Percentiles rank a stretch among this genome's conserved stretches.
Conservation (phyloP, 2,113 vertebrate genomes). For the Ptilorrhoa leucosticta region DNA sequence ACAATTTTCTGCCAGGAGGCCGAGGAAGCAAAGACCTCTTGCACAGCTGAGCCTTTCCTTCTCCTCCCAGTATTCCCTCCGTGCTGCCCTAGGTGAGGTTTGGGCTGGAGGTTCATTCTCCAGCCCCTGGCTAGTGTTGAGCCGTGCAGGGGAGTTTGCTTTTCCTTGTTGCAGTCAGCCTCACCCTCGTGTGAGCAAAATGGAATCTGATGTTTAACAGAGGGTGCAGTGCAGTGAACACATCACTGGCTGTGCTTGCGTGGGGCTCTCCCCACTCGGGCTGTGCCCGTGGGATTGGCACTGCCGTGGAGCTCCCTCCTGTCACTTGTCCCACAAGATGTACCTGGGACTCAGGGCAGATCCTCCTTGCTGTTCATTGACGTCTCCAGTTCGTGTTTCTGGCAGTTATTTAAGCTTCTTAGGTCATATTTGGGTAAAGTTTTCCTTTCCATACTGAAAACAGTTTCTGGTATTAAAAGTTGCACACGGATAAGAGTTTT, state of each 20-base stretch:
- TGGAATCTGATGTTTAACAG: background rate
- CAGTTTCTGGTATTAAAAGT: background rate
- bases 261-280: background rate
- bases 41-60: background rate
- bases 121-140: background rate
- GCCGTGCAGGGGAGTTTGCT: rapidly evolving
- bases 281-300: background rate
- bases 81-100: background rate
- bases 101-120: background rate
- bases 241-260: background rate
- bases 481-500: background rate
- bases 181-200: background rate
- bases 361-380: background rate
- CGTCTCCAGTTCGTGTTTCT: background rate
- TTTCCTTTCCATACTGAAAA: background rate
- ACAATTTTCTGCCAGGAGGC: background rate
- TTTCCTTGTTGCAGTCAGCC: background rate
- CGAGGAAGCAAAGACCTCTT: background rate
- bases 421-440: background rate
- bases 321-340: no score
- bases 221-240: background rate
- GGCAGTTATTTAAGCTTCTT: background rate
- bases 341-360: background rate
- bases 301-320: background rate
- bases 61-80: background rate